Base-by-base conservation (phyloP, 2,113 vertebrate species). In the Procavia capensis region DNA sequence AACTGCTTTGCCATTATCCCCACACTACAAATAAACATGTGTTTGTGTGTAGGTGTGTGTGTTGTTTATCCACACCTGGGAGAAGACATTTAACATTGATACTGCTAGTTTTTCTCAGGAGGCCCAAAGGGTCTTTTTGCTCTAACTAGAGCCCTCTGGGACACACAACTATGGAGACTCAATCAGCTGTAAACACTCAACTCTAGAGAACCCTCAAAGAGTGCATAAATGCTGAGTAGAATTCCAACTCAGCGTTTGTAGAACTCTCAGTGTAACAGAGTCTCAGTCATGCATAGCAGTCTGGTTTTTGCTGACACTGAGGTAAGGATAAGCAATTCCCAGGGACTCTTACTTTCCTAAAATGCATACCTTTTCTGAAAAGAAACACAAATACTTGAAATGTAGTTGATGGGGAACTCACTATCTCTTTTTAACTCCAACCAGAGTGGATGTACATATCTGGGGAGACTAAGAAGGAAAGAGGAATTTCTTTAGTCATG, bases 281-380 rank as follows among this genome's bases (percentile, higher is more conserved):
- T 57, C 78, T 93, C 17, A 63, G 59, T 41, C 83, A 97, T 97
- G 87, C 25, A 45, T 63, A 54, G 9, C 14, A 64, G 9, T 41
- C 66, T 66, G 22, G 8, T 61, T 74, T 95, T 88, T 83, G 36
- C 74, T 29, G 17, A 78, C 25, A 85, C 64, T 81, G 25, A 92
- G 96, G 96, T 95, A 41, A 95, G 94, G 85, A 16, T 72, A 13
- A 16, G 8, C 59, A 75, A 82, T 76, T 88, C 19, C 27, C 25
- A 45, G 72, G 57, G 14, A 47, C 27, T 72, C 29, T 16, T 45
- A 64, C 4, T 82, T 76, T 74, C 6, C 39, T 45, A 11, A 95
- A 88, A 72, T 91, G 5, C 11, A n/a, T 66, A 88, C 1, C 2
- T 29, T 89, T 17, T 14, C 74, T 47, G n/a, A 20, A 1, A 84